Evolutionary conservation across 2,113 vertebrate genomes (phyloP).

Genomic region (Myanophis thanlyinensis): DNA sequence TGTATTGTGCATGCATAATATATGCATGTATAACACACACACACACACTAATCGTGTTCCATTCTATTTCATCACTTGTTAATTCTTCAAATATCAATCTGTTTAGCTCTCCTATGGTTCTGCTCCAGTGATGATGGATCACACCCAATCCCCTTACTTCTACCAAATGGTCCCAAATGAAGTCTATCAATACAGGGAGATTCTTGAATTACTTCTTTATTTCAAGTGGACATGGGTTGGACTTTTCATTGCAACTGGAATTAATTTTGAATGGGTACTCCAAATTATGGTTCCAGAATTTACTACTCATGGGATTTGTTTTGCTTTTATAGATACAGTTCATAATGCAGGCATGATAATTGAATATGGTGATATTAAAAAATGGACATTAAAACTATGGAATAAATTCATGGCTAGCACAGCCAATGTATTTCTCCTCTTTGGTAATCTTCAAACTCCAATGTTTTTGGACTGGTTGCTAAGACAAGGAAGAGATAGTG

Average conservation of each 20-base stretch:
- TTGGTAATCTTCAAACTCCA: not conserved
- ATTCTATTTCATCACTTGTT: not conserved
- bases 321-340: not conserved
- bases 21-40: too few species aligned
- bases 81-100: not conserved
- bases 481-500: not conserved
- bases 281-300: not conserved
- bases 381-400: not conserved
- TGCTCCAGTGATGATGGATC: not conserved
- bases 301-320: not conserved
- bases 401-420: not conserved
- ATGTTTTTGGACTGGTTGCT: not conserved
- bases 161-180: conserved; percentile 3
- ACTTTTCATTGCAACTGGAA: not conserved
- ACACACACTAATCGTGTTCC: not conserved
- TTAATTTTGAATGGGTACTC: not conserved
- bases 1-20: too few species aligned
- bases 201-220: conserved; percentile 8
- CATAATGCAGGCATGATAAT: not conserved
- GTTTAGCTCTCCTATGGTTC: not conserved
- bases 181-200: not conserved
- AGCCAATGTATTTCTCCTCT: not conserved
- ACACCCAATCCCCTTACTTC: not conserved
- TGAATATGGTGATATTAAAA: not conserved
- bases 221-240: conserved; percentile 2